A percentile compares a stretch with the other conserved stretches of the same genome.
Evolutionary conservation across 2,888 invertebrate genomes (phyloP).

Genomic region (Drosophila vallismaia): DNA sequence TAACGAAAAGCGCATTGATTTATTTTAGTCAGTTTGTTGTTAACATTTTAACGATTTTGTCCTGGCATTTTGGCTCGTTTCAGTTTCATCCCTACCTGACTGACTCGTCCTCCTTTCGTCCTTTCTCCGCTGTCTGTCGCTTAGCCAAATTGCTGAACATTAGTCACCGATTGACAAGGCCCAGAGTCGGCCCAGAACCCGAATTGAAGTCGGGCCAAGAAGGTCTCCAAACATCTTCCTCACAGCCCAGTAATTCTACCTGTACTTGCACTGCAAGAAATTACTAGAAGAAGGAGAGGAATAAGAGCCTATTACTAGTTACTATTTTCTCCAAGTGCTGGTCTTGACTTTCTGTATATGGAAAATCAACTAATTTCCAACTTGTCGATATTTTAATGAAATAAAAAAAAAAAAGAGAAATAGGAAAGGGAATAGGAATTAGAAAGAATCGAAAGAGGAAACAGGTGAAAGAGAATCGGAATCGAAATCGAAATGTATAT

Average conservation of each 20-base stretch:
- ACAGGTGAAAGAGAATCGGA: slow-evolving; percentile 1
- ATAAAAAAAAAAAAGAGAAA: slow-evolving; percentile 18
- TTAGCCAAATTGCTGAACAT: slow-evolving; percentile 79
- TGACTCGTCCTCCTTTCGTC: slow-evolving; percentile 9
- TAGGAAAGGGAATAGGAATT: slow-evolving; percentile 1
- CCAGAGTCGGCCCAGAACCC: slow-evolving; percentile 32
- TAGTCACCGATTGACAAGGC: slow-evolving; percentile 79
- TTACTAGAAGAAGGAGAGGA: too few species aligned
- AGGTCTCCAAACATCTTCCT: slow-evolving; percentile 30
- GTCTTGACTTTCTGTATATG: slow-evolving; percentile 43
- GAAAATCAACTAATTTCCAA: slow-evolving; percentile 76
- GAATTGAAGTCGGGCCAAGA: slow-evolving; percentile 47
- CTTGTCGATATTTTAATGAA: slow-evolving; percentile 69
- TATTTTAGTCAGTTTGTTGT: slow-evolving; percentile 77
- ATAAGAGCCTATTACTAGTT: too few species aligned
- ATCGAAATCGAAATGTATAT: slow-evolving; percentile 11
- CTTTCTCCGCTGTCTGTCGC: slow-evolving; percentile 74
- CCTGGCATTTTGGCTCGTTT: slow-evolving; percentile 69
- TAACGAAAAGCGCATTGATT: slow-evolving; percentile 75
- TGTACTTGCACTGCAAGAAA: slow-evolving; percentile 11
- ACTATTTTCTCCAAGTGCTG: slow-evolving; percentile 6
- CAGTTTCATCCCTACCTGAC: slow-evolving; percentile 21
- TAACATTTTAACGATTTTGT: slow-evolving; percentile 80
- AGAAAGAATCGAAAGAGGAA: slow-evolving; percentile 4
- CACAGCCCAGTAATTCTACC: slow-evolving; percentile 33